phyloP scores from a whole-genome alignment of 2,113 vertebrate genomes.

The Tyrannus savana region DNA sequence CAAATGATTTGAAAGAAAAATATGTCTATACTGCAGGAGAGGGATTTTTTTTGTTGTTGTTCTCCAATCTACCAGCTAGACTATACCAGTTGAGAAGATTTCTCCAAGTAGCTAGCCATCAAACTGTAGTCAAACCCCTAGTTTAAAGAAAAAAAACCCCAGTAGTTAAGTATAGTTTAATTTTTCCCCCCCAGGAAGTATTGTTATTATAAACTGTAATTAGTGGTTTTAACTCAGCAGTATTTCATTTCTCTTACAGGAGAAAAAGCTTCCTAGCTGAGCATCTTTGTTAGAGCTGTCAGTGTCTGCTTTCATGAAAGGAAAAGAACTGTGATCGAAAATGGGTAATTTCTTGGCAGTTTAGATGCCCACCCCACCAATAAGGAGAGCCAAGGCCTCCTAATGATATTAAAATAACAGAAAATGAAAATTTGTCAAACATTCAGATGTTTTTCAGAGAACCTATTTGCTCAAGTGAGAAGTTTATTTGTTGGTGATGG shows the following conservation, averaged over 20 bases:
- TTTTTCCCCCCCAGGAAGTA: conserved; percentile 20
- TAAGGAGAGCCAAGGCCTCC: conserved; percentile 45
- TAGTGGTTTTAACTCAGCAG: conserved; percentile 62
- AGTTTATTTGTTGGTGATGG: conserved; percentile 47
- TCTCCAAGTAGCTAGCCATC: conserved; percentile 16
- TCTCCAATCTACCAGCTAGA: neutral
- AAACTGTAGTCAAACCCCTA: conserved; percentile 38
- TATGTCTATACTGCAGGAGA: neutral
- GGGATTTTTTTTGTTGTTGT: neutral
- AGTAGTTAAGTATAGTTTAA: conserved; percentile 67
- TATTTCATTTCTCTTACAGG: conserved; percentile 43
- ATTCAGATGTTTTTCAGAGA: conserved; percentile 59
- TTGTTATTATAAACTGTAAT: conserved; percentile 72
- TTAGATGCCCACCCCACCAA: conserved; percentile 20
- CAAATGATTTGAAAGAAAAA: neutral
- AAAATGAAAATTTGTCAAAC: conserved; percentile 52
- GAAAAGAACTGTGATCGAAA: conserved; percentile 53
- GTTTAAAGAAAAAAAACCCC: neutral
- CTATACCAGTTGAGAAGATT: conserved; percentile 30
- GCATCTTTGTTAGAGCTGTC: conserved; percentile 61
- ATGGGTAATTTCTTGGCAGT: conserved; percentile 51
- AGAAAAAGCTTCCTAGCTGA: conserved; percentile 37
- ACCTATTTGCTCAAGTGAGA: conserved; percentile 51
- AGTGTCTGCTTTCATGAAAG: conserved; percentile 34
- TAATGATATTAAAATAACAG: conserved; percentile 54